phyloP scores from a whole-genome alignment of 2,888 invertebrate species.

The Cheilosia soror region DNA sequence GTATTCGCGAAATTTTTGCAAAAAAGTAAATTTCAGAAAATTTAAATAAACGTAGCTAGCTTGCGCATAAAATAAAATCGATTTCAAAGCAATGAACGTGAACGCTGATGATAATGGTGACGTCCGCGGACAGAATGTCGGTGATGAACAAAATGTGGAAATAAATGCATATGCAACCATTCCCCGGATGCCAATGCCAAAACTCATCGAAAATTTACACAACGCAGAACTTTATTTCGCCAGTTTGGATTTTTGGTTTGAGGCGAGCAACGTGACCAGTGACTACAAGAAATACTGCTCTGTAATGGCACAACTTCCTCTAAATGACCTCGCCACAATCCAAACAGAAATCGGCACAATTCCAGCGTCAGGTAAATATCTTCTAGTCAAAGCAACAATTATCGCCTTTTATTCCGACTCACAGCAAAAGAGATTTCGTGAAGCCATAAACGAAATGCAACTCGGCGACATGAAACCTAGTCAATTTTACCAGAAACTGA shows the following conservation, averaged over 20 bases:
- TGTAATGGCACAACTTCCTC: constrained; percentile 20
- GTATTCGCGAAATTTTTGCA: too few relatives aligned
- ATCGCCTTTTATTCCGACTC: constrained; percentile 22
- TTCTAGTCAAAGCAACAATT: constrained; percentile 15
- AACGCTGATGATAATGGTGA: background rate
- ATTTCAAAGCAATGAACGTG: background rate
- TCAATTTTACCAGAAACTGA: constrained; percentile 11
- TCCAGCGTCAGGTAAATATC: too few relatives aligned
- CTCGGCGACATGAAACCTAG: constrained; percentile 24
- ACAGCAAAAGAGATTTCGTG: background rate
- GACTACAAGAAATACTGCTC: constrained; percentile 19
- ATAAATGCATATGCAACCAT: constrained; percentile 11
- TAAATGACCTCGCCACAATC: constrained; percentile 2
- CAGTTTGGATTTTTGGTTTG: constrained; percentile 12
- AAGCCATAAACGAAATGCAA: constrained; percentile 5
- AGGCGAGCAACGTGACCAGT: constrained; percentile 12
- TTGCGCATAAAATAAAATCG: background rate
- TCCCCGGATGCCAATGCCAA: constrained; percentile 13
- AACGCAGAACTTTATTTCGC: constrained; percentile 9
- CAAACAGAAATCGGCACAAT: constrained; percentile 22
- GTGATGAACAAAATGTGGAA: background rate
- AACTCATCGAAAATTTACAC: constrained; percentile 12
- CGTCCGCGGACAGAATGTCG: too few relatives aligned
- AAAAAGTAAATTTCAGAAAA: too few relatives aligned
- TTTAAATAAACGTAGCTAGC: too few relatives aligned